Evolutionary conservation across 2,888 invertebrate genomes (phyloP), one percentile per base, ranked within the genome.

Genomic region (Myathropa florea): DNA sequence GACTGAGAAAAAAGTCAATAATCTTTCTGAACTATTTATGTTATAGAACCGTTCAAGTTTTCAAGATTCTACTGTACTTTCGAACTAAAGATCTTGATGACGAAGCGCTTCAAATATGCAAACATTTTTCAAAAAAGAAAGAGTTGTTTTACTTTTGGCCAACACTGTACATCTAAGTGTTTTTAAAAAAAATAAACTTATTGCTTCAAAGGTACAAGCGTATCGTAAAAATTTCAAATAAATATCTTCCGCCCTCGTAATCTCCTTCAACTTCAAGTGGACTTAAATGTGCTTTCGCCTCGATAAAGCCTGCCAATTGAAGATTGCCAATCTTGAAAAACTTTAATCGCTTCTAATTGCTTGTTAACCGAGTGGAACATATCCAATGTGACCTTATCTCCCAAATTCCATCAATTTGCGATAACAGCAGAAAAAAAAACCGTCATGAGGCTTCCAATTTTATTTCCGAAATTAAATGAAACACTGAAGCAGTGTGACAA

Each of bases 271-370:
- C 39, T 46, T 46, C n/a, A 46, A 18, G 46, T 7, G 7, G 18
- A n/a, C 9, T 18, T 18, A 46, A 18, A 46, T 7, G 18, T 1
- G 6, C 7, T 46, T 12, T 4, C 4, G 46, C 18, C 46, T n/a
- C 46, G 46, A 46, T 46, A 46, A 46, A 18, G 18, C 18, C 46
- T 1, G 18, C 2, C 9, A 18, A 18, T 18, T 18, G 46, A 7
- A 46, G 46, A 64, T 75, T 65, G 65, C 24, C 53, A 23, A 21
- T 4, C n/a, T n/a, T 14, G 1, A 12, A n/a, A 14, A 55, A 68
- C 21, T 24, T 72, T 67, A 67, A 61, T 61, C 53, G 46, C 46
- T 21, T 26, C 23, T 80, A 80, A 80, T 80, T 72, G 60, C 80
- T 28, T 21, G 24, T 73, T 73, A 55, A 30, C 10, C 9, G 53